Evolutionary conservation across 2,113 vertebrate genomes (phyloP).

Genomic region (Xiphophorus couchianus): DNA sequence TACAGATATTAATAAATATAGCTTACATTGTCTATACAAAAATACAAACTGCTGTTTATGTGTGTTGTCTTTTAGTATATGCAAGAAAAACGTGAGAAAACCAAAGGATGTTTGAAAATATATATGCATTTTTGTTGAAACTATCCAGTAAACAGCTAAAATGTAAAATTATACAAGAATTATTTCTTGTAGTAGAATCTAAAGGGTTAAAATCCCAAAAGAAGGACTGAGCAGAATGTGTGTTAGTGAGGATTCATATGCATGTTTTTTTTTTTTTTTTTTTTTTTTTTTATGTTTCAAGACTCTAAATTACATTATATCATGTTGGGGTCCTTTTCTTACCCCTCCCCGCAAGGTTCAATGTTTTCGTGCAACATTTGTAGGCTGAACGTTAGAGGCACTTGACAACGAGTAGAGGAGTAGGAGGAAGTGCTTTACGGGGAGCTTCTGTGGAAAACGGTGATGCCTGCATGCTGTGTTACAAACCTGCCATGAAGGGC

Average conservation of each 20-base stretch:
- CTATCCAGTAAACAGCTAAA: not conserved
- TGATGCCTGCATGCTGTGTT: constrained; percentile 71
- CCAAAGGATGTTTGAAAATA: not conserved
- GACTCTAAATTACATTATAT: constrained; percentile 34
- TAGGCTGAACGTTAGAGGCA: constrained; percentile 75
- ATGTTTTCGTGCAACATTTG: constrained; percentile 61
- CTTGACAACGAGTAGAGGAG: constrained; percentile 74
- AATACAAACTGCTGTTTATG: not conserved
- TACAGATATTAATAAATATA: not conserved
- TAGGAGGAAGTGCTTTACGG: constrained; percentile 68
- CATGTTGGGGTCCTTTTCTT: constrained; percentile 43
- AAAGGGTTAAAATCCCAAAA: constrained; percentile 25
- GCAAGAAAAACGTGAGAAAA: not conserved
- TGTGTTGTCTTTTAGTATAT: not conserved
- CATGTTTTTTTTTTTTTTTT: not conserved
- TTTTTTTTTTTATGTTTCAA: not conserved
- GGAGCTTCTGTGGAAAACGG: constrained; percentile 59
- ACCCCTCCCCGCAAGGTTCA: constrained; percentile 56
- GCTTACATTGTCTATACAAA: not conserved
- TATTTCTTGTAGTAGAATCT: not conserved
- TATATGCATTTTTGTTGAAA: not conserved
- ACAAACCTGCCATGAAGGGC: constrained; percentile 52
- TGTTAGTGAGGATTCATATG: constrained; percentile 4
- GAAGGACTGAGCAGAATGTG: constrained; percentile 10
- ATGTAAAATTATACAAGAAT: not conserved